Evolutionary conservation across 2,888 invertebrate genomes (phyloP).

Genomic region (Tachina grossa): DNA sequence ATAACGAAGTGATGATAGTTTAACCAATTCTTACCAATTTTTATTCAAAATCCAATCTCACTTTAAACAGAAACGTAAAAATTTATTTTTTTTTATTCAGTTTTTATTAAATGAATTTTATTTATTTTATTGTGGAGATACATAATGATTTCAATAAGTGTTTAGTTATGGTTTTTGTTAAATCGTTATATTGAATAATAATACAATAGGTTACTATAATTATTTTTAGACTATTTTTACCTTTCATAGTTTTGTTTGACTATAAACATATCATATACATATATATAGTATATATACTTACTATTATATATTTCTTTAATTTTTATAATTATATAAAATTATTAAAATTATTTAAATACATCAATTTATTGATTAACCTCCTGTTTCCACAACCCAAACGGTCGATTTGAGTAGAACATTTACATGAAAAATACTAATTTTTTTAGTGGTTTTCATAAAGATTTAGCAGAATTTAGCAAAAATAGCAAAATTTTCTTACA

Average conservation of each 20-base stretch:
- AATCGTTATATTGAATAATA: constrained; percentile 57
- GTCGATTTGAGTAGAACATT: too few relatives aligned
- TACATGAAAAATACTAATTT: too few relatives aligned
- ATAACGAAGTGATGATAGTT: too few relatives aligned
- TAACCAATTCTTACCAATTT: too few relatives aligned
- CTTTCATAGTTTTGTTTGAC: constrained; percentile 19
- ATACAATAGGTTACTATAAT: constrained; percentile 42
- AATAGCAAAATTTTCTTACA: too few relatives aligned
- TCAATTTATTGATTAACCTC: constrained; percentile 3
- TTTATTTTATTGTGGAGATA: constrained; percentile 58
- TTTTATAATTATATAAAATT: not conserved
- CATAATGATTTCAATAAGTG: constrained; percentile 33
- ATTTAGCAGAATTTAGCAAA: too few relatives aligned
- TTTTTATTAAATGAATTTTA: constrained; percentile 61
- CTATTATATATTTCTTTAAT: not conserved
- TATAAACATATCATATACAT: not conserved
- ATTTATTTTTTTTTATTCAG: constrained; percentile 11
- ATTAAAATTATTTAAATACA: not conserved
- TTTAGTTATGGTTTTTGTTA: constrained; percentile 13
- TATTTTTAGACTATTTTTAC: constrained; percentile 14
- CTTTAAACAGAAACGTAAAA: not conserved
- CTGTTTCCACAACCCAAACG: too few relatives aligned
- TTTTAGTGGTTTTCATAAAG: too few relatives aligned
- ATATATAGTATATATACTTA: not conserved
- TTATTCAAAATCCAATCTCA: not conserved